Percentiles rank a stretch among this genome's conserved stretches.
Evolutionary conservation across 1,140 invertebrate species (phyloP).

Genomic region (Lordiphosa mommai): DNA sequence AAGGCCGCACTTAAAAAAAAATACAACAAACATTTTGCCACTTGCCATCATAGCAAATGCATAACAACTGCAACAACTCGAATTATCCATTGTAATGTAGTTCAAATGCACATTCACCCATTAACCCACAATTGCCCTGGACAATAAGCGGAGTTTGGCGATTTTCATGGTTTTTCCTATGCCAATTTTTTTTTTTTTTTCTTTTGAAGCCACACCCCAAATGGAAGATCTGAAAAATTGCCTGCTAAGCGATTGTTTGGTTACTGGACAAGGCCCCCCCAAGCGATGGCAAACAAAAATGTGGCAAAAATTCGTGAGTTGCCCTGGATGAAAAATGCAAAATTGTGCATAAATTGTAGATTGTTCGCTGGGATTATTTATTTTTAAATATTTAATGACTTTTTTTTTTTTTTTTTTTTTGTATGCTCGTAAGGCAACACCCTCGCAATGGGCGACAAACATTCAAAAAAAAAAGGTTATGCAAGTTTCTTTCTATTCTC

Average conservation of each 20-base stretch:
- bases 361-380: constrained; percentile 58
- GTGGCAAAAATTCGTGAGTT: constrained; percentile 59
- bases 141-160: constrained; percentile 22
- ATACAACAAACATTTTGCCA: constrained; percentile 38
- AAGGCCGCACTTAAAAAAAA: constrained; percentile 1
- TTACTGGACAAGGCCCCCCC: constrained; percentile 3
- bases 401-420: constrained; percentile 57
- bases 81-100: constrained; percentile 62
- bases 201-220: not conserved
- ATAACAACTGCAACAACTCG: constrained; percentile 15
- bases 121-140: constrained; percentile 67
- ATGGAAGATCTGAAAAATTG: not conserved
- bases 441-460: constrained; percentile 45
- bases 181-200: constrained; percentile 21
- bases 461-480: constrained; percentile 21
- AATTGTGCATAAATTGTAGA: constrained; percentile 47
- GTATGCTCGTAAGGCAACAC: constrained; percentile 46
- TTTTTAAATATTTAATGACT: constrained; percentile 70
- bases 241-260: constrained; percentile 17
- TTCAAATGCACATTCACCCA: constrained; percentile 68
- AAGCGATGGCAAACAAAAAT: constrained; percentile 28
- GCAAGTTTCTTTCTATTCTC: constrained; percentile 58
- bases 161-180: constrained; percentile 29
- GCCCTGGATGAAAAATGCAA: constrained; percentile 19
- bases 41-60: constrained; percentile 24